Conservation (phyloP, 2,888 invertebrate genomes). For the Orchestes rusci region DNA sequence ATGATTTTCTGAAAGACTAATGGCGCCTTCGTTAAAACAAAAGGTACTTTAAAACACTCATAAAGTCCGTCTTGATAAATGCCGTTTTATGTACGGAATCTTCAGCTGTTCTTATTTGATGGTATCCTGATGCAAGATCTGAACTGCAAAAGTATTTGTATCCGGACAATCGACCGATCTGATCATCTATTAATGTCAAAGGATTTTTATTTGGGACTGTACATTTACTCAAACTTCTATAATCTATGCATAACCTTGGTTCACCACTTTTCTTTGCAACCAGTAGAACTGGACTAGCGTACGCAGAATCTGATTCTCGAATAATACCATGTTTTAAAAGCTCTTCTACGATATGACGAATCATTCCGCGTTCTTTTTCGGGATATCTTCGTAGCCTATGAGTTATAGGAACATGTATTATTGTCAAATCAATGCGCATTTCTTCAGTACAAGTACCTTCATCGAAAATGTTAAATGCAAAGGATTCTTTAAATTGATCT, state of each 20-base stretch:
- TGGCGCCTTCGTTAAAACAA: constrained; percentile 34
- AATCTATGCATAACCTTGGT: constrained; percentile 23
- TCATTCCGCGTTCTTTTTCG: constrained; percentile 8
- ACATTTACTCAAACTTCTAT: constrained; percentile 16
- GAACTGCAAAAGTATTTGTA: constrained; percentile 28
- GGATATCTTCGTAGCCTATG: constrained; percentile 10
- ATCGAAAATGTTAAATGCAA: constrained; percentile 6
- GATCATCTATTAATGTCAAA: constrained; percentile 24
- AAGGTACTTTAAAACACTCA: constrained; percentile 32
- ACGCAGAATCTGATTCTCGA: constrained; percentile 25
- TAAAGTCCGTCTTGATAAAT: constrained; percentile 33
- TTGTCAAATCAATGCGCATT: constrained; percentile 11
- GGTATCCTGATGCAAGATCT: constrained; percentile 31
- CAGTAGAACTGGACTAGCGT: constrained; percentile 20
- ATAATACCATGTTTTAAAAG: constrained; percentile 10
- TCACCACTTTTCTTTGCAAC: constrained; percentile 21
- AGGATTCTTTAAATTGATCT: constrained; percentile 10
- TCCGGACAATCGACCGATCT: constrained; percentile 25
- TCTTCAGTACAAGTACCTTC: constrained; percentile 10
- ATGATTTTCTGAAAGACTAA: constrained; percentile 32
- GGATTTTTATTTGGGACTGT: constrained; percentile 22
- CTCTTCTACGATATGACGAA: constrained; percentile 4
- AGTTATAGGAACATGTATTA: constrained; percentile 5
- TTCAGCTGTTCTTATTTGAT: constrained; percentile 31
- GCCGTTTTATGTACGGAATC: constrained; percentile 33